phyloP scores from a whole-genome alignment of 2,888 invertebrate species.

The Trachelus iudaicus region DNA sequence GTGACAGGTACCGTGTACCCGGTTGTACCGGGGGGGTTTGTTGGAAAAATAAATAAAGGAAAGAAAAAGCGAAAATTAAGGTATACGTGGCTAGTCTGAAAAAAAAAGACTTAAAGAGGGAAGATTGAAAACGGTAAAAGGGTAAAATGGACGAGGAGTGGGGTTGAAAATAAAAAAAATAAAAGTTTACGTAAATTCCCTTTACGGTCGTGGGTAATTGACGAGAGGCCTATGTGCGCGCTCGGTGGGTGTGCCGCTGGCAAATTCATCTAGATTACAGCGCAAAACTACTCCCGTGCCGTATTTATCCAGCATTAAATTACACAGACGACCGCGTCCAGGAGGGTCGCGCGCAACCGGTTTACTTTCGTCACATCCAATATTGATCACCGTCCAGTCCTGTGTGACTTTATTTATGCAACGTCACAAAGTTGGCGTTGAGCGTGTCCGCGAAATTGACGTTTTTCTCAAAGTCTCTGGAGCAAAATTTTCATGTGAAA shows the following conservation, averaged over 20 bases:
- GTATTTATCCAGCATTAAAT: conserved; percentile 62
- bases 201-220: conserved; percentile 33
- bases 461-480: not conserved
- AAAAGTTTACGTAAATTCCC: conserved; percentile 1
- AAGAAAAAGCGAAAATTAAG: not conserved
- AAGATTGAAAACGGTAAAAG: not conserved
- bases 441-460: not conserved
- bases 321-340: conserved; percentile 53
- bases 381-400: conserved; percentile 55
- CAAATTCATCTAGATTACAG: conserved; percentile 57
- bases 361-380: conserved; percentile 61
- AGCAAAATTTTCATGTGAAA: not conserved
- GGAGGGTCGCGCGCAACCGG: conserved; percentile 44
- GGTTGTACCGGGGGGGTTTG: not conserved
- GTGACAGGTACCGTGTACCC: not conserved
- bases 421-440: conserved; percentile 14
- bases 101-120: conserved; percentile 4
- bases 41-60: not conserved
- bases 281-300: conserved; percentile 51
- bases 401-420: conserved; percentile 53
- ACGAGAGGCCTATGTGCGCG: conserved; percentile 25
- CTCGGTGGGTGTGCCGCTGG: conserved; percentile 41
- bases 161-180: not conserved
- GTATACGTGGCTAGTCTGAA: not conserved
- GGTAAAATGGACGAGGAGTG: not conserved